phyloP scores from a whole-genome alignment of 2,888 invertebrate genomes.

The Malthinus flaveolus region DNA sequence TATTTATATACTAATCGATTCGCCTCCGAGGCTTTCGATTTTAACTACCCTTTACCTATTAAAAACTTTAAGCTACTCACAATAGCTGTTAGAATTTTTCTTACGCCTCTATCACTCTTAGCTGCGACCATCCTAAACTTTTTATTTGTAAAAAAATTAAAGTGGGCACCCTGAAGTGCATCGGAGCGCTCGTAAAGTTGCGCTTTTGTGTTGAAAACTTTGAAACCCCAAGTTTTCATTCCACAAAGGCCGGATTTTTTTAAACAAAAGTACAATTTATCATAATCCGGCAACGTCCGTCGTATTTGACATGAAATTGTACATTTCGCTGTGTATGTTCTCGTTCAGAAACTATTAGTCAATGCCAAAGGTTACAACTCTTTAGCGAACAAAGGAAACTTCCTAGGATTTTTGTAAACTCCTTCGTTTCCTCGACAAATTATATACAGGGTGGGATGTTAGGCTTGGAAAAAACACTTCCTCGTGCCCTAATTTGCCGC shows the following conservation, averaged over 20 bases:
- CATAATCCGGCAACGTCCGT: neutral
- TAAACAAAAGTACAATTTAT: too few species aligned
- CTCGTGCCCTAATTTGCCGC: neutral
- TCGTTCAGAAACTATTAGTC: conserved; percentile 36
- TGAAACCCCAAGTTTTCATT: conserved; percentile 13
- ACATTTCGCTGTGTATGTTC: conserved; percentile 32
- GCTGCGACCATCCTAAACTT: too few species aligned
- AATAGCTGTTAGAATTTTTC: conserved; percentile 6
- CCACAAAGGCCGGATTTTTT: neutral
- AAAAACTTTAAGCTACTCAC: conserved; percentile 10
- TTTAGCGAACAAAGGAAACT: conserved; percentile 28
- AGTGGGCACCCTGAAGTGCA: too few species aligned
- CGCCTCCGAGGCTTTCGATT: too few species aligned
- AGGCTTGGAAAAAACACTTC: neutral
- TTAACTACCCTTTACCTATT: neutral
- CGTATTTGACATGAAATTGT: conserved; percentile 28
- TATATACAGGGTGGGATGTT: neutral
- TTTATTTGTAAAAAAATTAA: too few species aligned
- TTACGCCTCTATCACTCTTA: too few species aligned
- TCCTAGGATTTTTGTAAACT: too few species aligned
- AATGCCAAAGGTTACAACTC: conserved; percentile 33
- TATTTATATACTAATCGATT: too few species aligned
- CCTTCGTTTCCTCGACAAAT: too few species aligned
- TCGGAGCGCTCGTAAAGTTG: too few species aligned
- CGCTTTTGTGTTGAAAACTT: too few species aligned